Percentiles rank a stretch among this genome's conserved stretches.
Evolutionary conservation across 2,797 vertebrate genomes (phyloP).

Genomic region (Galagoides demidoff): DNA sequence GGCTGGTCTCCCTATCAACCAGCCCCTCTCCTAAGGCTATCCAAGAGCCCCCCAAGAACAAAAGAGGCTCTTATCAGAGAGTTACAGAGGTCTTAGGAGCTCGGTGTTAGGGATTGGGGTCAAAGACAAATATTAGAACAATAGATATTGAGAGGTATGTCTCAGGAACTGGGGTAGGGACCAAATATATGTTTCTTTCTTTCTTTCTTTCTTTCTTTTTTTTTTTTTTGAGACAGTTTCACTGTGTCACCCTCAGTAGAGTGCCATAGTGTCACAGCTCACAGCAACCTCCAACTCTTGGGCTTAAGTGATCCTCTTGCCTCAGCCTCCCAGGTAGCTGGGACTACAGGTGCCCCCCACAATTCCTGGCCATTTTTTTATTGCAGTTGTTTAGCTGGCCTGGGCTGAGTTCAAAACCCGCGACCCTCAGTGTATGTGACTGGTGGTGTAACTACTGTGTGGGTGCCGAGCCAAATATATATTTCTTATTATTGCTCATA

Average conservation of each 20-base stretch:
- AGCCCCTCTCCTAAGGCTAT: neutral
- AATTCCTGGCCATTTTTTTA: no score
- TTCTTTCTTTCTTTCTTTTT: neutral
- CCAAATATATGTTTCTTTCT: neutral
- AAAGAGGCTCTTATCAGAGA: neutral
- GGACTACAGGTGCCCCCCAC: no score
- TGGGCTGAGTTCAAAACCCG: no score
- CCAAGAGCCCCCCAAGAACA: neutral
- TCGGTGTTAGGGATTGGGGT: neutral
- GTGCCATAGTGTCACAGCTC: no score
- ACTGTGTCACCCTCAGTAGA: no score
- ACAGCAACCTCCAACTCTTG: no score
- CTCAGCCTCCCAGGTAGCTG: no score
- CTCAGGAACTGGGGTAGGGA: neutral
- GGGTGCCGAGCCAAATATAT: neutral
- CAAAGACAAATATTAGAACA: neutral
- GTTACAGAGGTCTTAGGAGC: neutral
- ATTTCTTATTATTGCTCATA: neutral
- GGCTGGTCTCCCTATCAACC: neutral
- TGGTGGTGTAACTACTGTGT: no score
- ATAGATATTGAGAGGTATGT: neutral
- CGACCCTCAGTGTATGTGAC: no score
- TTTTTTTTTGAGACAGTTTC: no score
- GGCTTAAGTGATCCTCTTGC: no score
- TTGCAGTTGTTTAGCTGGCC: no score